Evolutionary conservation across 2,888 invertebrate species (phyloP).

Genomic region (Smittia aterrima): DNA sequence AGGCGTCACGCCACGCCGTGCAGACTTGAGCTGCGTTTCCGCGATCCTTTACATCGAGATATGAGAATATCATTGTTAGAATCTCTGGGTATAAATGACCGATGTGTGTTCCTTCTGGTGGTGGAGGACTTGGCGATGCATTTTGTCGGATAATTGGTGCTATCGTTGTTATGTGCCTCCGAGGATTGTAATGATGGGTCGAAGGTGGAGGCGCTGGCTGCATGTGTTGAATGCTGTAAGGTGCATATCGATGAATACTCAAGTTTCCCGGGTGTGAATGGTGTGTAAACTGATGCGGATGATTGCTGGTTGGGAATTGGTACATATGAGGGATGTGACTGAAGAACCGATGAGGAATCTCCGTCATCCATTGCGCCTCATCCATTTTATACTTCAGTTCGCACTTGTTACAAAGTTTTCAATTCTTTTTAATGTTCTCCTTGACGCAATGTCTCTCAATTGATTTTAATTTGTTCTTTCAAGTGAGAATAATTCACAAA

Average conservation of each 20-base stretch:
- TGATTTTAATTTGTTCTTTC: constrained; percentile 35
- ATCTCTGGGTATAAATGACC: constrained; percentile 90
- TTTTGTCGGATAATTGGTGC: constrained; percentile 51
- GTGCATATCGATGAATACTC: constrained; percentile 56
- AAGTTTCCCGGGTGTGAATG: constrained; percentile 32
- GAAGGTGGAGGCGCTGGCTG: constrained; percentile 46
- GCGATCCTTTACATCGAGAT: constrained; percentile 82
- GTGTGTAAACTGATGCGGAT: constrained; percentile 48
- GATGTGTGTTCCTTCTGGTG: constrained; percentile 68
- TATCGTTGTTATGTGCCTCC: constrained; percentile 47
- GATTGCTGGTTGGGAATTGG: constrained; percentile 43
- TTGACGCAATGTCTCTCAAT: constrained; percentile 27
- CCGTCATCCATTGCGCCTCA: constrained; percentile 49
- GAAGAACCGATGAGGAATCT: constrained; percentile 50
- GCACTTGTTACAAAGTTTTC: not conserved
- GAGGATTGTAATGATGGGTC: constrained; percentile 44
- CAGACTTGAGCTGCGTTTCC: constrained; percentile 90
- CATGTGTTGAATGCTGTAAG: constrained; percentile 64
- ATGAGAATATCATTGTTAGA: constrained; percentile 85
- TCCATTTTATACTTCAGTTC: constrained; percentile 41
- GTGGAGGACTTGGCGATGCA: constrained; percentile 50
- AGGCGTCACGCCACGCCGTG: constrained; percentile 85
- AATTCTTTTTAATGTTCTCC: constrained; percentile 14
- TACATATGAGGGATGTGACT: constrained; percentile 44
- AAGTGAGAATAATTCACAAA: not conserved